These are phyloP conservation scores for Pipistrellus pygmaeus DNA, from an alignment of 2,797 vertebrate species.

Conservation along the genomic window DNA sequence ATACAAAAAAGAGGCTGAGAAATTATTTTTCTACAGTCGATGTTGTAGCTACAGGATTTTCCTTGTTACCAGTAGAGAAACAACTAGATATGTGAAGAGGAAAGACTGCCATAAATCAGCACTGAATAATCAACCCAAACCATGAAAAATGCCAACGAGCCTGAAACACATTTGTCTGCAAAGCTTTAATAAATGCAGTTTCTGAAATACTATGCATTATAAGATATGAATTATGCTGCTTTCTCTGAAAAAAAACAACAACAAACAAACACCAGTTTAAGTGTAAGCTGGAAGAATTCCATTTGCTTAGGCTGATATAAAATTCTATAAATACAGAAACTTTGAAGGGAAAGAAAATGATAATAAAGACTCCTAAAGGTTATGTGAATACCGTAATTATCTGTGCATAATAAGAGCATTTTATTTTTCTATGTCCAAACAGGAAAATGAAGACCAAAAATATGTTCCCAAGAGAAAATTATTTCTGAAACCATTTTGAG, in stretches of 20 bases:
- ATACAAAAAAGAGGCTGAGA: background rate
- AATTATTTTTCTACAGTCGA: background rate
- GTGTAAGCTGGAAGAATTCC: conserved; percentile 59
- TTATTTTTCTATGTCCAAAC: conserved; percentile 51
- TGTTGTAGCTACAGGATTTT: background rate
- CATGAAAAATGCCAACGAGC: conserved; percentile 27
- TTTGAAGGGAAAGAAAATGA: conserved; percentile 65
- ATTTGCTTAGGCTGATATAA: conserved; percentile 51
- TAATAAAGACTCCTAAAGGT: conserved; percentile 66
- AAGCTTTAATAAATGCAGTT: conserved; percentile 59
- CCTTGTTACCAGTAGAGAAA: conserved; percentile 51
- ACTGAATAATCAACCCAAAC: conserved; percentile 34
- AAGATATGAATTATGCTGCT: conserved; percentile 63
- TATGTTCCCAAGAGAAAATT: conserved; percentile 48
- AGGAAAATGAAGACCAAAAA: conserved; percentile 41
- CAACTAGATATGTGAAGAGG: conserved; percentile 17
- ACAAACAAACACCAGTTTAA: conserved; percentile 55
- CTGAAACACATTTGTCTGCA: conserved; percentile 50
- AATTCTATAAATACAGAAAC: conserved; percentile 67
- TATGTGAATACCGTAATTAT: conserved; percentile 65
- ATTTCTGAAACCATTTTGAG: background rate
- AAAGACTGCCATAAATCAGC: conserved; percentile 7
- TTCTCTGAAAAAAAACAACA: background rate
- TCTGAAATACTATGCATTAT: conserved; percentile 51
- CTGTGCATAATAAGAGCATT: conserved; percentile 57